Evolutionary conservation across 2,888 invertebrate genomes (phyloP).

Genomic region (Beris chalybata): DNA sequence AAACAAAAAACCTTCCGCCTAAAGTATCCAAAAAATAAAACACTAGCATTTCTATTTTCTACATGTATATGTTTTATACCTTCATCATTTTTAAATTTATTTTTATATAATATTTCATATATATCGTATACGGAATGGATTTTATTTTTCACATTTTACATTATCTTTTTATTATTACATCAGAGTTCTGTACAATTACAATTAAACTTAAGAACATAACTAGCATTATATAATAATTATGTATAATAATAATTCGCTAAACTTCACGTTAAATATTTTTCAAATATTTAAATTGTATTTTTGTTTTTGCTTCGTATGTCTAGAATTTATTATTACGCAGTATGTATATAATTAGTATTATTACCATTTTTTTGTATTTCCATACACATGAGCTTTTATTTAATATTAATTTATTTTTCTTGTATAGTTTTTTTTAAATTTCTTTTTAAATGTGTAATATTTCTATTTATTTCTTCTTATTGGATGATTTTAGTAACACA

Average conservation of each 20-base stretch:
- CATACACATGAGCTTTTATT: slow-evolving; percentile 6
- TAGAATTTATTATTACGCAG: slow-evolving; percentile 12
- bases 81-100: slow-evolving; percentile 5
- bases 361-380: slow-evolving; percentile 1
- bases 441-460: slow-evolving; percentile 8
- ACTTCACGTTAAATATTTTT: slow-evolving; percentile 27
- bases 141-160: slow-evolving; percentile 30
- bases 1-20: too few species aligned
- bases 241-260: slow-evolving; percentile 29
- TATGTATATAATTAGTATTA: slow-evolving; percentile 1
- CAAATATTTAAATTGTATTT: not conserved
- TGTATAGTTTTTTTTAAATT: not conserved
- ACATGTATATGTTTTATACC: slow-evolving; percentile 31
- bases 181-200: slow-evolving; percentile 26
- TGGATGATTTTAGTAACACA: slow-evolving; percentile 32
- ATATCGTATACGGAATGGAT: slow-evolving; percentile 39
- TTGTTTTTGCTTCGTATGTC: not conserved
- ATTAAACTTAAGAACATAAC: slow-evolving; percentile 31
- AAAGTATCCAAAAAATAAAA: too few species aligned
- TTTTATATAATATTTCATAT: slow-evolving; percentile 23
- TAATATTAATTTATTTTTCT: not conserved
- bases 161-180: slow-evolving; percentile 24
- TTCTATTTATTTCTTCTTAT: not conserved
- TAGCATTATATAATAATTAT: slow-evolving; percentile 10
- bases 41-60: slow-evolving; percentile 49